These are phyloP conservation scores for Molossus alvarezi DNA, from an alignment of 2,797 vertebrate genomes.

Conservation along the genomic window DNA sequence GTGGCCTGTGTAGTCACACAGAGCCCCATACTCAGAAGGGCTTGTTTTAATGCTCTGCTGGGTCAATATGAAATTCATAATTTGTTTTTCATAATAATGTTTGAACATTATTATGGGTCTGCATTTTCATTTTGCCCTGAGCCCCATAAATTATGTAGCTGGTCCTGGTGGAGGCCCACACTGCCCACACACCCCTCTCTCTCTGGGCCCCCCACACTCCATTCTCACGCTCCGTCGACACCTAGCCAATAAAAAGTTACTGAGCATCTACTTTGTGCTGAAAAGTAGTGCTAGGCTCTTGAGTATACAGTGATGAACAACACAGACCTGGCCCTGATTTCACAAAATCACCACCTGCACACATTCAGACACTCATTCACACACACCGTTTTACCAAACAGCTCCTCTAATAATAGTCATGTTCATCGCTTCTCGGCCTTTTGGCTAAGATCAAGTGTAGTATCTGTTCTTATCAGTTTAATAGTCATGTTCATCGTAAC, in stretches of 20 bases:
- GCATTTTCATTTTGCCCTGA: conserved; percentile 18
- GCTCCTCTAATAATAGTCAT: background rate
- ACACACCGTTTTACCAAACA: background rate
- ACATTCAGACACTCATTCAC: background rate
- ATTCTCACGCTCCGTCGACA: background rate
- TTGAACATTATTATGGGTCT: background rate
- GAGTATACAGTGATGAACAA: background rate
- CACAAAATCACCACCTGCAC: background rate
- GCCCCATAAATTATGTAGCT: background rate
- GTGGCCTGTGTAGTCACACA: background rate
- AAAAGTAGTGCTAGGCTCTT: background rate
- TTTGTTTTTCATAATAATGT: conserved; percentile 7
- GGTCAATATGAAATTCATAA: conserved; percentile 19
- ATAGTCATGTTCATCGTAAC: background rate
- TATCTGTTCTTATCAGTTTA: background rate
- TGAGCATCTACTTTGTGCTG: conserved; percentile 1
- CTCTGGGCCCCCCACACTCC: background rate
- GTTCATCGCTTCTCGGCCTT: background rate
- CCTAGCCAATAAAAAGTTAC: background rate
- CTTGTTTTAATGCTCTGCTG: background rate
- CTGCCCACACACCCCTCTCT: background rate
- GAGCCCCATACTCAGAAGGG: background rate
- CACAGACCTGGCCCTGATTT: background rate
- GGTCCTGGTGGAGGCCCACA: background rate
- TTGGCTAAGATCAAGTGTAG: too few species aligned